Evolutionary conservation across 2,797 vertebrate genomes (phyloP), one percentile per base, ranked within the genome.

Genomic region (Catharus ustulatus): DNA sequence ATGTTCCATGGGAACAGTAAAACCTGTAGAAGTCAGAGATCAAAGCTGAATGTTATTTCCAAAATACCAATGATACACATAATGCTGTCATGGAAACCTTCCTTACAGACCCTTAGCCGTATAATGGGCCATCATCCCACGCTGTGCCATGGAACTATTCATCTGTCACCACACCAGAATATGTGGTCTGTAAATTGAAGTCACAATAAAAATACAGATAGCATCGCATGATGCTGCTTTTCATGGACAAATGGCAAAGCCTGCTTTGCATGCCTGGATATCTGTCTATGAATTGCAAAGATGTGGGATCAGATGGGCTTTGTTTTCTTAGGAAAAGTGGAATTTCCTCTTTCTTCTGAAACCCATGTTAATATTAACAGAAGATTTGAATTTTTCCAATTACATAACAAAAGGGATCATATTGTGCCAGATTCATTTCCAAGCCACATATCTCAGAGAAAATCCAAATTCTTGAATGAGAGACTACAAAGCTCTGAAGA

Each of bases 61-160:
- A 91, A 92, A 84, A 81, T 84, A 88, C 54, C 38, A 20, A 15
- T 52, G 46, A 68, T 81, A 62, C 68, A 78, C 52, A 51, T 30
- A 72, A 80, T 64, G 81, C 84, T 95, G 94, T 77, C 94, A 93
- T 94, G 93, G 95, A 94, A 96, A 95, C 90, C 64, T 91, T 87
- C 63, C 71, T 79, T 74, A 40, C 38, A 79, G 85, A 69, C 67
- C 74, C 57, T 79, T 59, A 42, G 92, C 38, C 54, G 34, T 34
- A n/a, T 58, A 78, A 57, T 6, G 6, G 11, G 34, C 63, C 77
- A n/a, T 75, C 84, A 72, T 85, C 64, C 75, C 74, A 82, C 14
- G 15, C 84, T 74, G 22, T 49, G 84, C 80, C 6, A 23, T 10
- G 14, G 32, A 61, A 23, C 24, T 15, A 32, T 66, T 89, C 32